A percentile compares a stretch with the other conserved stretches of the same genome.
These are phyloP conservation scores for Talpa occidentalis DNA, from an alignment of 2,113 vertebrate species.

Conservation along the genomic window DNA sequence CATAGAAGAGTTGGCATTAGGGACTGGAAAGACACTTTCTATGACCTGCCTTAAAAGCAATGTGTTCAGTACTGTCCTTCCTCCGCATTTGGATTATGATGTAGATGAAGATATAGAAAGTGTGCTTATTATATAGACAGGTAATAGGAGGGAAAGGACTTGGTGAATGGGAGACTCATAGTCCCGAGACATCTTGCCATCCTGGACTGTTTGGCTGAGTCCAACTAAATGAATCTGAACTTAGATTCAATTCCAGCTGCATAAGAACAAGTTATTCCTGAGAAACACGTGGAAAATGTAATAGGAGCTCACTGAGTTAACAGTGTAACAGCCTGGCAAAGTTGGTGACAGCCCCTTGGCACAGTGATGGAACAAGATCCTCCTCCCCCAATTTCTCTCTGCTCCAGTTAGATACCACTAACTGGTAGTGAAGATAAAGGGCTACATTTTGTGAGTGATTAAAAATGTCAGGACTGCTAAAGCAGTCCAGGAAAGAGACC, in stretches of 20 bases:
- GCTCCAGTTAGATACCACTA: background rate
- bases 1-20: no score
- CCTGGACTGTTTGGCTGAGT: background rate
- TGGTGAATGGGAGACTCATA: background rate
- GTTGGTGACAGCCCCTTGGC: background rate
- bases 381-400: background rate
- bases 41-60: background rate
- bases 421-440: background rate
- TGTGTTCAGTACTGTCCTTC: background rate
- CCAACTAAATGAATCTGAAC: background rate
- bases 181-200: background rate
- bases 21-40: background rate
- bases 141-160: background rate
- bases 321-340: background rate
- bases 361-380: background rate
- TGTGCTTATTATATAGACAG: background rate
- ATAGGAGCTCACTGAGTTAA: background rate
- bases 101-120: background rate
- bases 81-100: background rate
- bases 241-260: background rate
- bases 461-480: background rate
- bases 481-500: background rate
- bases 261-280: accelerated
- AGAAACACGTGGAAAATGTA: no score
- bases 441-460: background rate